A percentile compares a stretch with the other conserved stretches of the same genome.
phyloP scores from a whole-genome alignment of 2,113 vertebrate species.

The Upupa epops region DNA sequence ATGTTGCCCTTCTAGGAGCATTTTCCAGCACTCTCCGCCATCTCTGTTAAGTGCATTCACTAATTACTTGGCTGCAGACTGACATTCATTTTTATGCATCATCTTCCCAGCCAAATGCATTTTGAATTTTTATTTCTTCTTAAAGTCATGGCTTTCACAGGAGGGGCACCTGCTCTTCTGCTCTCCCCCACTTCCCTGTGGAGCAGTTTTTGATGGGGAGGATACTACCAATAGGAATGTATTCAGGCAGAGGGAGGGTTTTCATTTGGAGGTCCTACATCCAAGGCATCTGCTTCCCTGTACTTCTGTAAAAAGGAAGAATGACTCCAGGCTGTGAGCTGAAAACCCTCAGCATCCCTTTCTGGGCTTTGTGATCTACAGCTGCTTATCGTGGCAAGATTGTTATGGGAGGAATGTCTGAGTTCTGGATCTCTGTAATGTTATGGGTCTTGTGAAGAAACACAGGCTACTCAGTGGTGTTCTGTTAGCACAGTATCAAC shows the following conservation, averaged over 20 bases:
- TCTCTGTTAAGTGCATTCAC: not conserved
- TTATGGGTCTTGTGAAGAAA: not conserved
- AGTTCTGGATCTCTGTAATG: accelerated
- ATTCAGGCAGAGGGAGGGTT: not conserved
- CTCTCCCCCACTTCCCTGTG: not conserved
- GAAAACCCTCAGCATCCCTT: not conserved
- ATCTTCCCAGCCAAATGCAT: not conserved
- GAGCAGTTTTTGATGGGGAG: not conserved
- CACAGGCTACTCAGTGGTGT: not conserved
- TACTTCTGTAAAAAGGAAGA: not conserved
- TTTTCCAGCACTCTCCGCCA: not conserved
- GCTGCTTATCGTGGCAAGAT: not conserved
- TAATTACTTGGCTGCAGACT: not conserved
- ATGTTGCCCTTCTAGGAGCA: not conserved
- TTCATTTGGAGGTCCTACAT: not conserved
- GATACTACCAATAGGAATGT: not conserved
- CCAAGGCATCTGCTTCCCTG: not conserved
- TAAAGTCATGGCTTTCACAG: not conserved
- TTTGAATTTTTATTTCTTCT: not conserved
- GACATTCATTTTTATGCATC: not conserved
- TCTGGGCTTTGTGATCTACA: not conserved
- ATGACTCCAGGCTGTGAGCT: not conserved
- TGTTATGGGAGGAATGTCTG: not conserved
- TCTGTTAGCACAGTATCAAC: too few species aligned
- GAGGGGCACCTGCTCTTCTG: not conserved